These are phyloP conservation scores for Chelon auratus DNA, from an alignment of 2,797 vertebrate genomes.

Conservation along the genomic window DNA sequence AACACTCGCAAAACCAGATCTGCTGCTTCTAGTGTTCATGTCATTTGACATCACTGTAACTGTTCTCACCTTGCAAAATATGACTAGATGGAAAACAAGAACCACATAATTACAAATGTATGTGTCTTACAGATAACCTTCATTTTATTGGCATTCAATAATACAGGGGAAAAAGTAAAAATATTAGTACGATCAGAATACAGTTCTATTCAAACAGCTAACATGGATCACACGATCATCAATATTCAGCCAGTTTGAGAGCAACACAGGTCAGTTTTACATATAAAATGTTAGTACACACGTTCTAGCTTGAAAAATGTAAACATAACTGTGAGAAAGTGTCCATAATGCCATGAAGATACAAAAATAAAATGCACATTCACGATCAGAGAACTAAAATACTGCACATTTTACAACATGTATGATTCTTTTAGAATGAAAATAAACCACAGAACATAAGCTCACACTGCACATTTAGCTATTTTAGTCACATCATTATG, in stretches of 20 bases:
- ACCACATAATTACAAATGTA: background rate
- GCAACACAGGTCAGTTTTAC: background rate
- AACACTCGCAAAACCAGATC: slow-evolving; percentile 40
- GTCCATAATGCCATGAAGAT: background rate
- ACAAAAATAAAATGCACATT: slow-evolving; percentile 2
- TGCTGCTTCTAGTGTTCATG: background rate
- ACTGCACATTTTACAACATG: slow-evolving; percentile 4
- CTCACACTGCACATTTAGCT: background rate
- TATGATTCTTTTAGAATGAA: background rate
- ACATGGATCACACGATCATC: background rate
- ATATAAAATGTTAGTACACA: background rate
- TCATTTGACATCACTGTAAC: background rate
- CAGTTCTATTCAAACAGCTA: background rate
- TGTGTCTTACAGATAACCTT: background rate
- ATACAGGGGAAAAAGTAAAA: background rate
- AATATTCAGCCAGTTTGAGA: background rate
- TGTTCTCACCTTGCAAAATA: background rate
- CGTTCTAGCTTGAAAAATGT: background rate
- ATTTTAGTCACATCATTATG: background rate
- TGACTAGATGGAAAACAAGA: background rate
- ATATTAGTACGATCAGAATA: background rate
- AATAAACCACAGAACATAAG: background rate
- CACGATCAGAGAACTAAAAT: background rate
- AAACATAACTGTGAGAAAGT: slow-evolving; percentile 9
- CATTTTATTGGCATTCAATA: background rate